Base-by-base conservation (phyloP, 1,140 invertebrate genomes). In the Globodera rostochiensis region DNA sequence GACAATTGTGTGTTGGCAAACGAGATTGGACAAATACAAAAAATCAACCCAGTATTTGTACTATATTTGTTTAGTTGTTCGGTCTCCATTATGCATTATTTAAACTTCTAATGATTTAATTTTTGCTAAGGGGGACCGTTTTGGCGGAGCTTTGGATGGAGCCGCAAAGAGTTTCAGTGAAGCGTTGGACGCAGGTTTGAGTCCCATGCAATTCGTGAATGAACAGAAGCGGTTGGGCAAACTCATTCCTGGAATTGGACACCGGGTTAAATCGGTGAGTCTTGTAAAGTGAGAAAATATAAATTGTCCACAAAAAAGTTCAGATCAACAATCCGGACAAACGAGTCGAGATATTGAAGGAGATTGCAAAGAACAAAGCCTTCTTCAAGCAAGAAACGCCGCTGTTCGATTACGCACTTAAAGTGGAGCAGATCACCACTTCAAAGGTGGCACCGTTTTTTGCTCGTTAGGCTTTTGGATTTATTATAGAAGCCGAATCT, bases 121-220 rank as follows among this genome's bases (percentile, higher is more conserved):
- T 19, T 21, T 64, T 64, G 11, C 5, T 9, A 84, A 95, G 95
- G 97, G 97, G 73, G 97, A 99, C 91, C 93, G 98, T 77, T 99
- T 99, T 91, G 98, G 98, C 75, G 98, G 98, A 57, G 98, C 98
- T 15, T 91, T 99, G 71, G 97, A 99, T 91, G 95, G 94, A 36
- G 96, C 97, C 19, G 98, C 97, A 11, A 93, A 93, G 80, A 96
- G 97, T 91, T 99, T 99, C 90, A 95, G 94, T 77, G 95, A 97
- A 86, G 97, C 96, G 0, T 96, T 96, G 90, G 96, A 98, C 90
- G 93, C 93, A 75, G 95, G 95, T 25, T 71, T 86, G 19, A 82
- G 96, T 90, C 97, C 98, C 7, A 96, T 97, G 93, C 96, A 99
- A 90, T 99, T 99, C 92, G 98, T 99, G 8, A 99, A 98, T 90